Evolutionary conservation across 2,888 invertebrate genomes (phyloP).

Genomic region (Hermaeophaga mercurialis): DNA sequence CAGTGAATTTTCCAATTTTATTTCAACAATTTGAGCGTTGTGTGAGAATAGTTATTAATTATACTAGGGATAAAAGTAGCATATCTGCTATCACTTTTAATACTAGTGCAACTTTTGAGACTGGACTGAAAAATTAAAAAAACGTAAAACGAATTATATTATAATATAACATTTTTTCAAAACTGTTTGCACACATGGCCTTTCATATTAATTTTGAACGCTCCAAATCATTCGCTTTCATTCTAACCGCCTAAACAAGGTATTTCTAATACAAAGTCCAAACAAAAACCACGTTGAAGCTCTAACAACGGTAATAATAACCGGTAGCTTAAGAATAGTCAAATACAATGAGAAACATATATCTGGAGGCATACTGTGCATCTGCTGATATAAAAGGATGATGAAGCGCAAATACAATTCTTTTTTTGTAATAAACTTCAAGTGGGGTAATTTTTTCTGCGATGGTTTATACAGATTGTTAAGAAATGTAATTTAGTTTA

Average conservation of each 20-base stretch:
- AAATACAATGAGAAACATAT: slow-evolving; percentile 39
- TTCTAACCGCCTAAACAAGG: slow-evolving; percentile 10
- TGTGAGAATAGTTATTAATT: too few species aligned
- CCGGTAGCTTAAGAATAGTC: slow-evolving; percentile 35
- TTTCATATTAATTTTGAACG: background rate
- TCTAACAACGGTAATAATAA: slow-evolving; percentile 46
- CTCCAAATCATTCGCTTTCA: background rate
- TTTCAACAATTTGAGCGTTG: too few species aligned
- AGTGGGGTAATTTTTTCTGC: slow-evolving; percentile 39
- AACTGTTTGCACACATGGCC: too few species aligned
- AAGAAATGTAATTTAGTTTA: slow-evolving; percentile 28
- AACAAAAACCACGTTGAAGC: slow-evolving; percentile 32
- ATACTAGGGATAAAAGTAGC: too few species aligned
- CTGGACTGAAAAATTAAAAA: too few species aligned
- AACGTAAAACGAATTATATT: too few species aligned
- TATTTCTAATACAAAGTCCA: slow-evolving; percentile 18
- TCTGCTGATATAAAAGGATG: slow-evolving; percentile 41
- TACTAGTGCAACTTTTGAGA: too few species aligned
- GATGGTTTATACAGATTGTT: slow-evolving; percentile 12
- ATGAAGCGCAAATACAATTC: slow-evolving; percentile 37
- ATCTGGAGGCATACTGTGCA: slow-evolving; percentile 41
- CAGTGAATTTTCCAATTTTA: too few species aligned
- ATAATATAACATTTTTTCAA: too few species aligned
- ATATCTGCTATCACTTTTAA: too few species aligned
- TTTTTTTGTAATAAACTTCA: slow-evolving; percentile 39